Percentiles rank a stretch among this genome's conserved stretches.
Conservation (phyloP, 2,888 invertebrate species). For the Branchellion lobata region DNA sequence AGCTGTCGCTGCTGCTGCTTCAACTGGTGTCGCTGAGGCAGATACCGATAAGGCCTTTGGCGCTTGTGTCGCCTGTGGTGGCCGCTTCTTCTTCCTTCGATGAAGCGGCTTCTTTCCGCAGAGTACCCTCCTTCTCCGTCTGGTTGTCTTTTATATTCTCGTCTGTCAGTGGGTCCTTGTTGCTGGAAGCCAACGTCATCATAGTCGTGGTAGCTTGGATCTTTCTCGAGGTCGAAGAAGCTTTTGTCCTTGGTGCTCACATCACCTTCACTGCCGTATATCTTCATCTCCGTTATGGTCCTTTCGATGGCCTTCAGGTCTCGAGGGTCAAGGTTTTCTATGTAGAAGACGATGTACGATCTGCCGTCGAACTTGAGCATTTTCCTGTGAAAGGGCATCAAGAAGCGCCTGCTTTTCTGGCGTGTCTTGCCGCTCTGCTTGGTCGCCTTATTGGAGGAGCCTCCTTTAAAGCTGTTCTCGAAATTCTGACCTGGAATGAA, state of each 20-base stretch:
- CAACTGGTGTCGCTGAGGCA: not conserved
- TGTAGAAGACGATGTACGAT: constrained; percentile 55
- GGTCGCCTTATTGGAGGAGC: not conserved
- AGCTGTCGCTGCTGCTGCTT: not conserved
- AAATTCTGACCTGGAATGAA: too few relatives aligned
- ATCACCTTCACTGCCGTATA: not conserved
- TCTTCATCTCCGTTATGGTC: not conserved
- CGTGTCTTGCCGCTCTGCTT: not conserved
- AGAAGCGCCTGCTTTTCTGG: not conserved
- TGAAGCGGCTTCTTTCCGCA: too few relatives aligned
- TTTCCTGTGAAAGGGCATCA: constrained; percentile 28
- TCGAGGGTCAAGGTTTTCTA: constrained; percentile 39
- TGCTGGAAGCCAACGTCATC: not conserved
- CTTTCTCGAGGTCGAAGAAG: not conserved
- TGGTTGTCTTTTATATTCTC: too few relatives aligned
- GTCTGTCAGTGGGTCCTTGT: too few relatives aligned
- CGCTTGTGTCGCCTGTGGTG: not conserved
- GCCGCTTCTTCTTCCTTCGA: too few relatives aligned
- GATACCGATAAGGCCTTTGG: not conserved
- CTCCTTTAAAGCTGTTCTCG: not conserved
- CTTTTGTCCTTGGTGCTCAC: not conserved
- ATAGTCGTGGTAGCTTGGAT: not conserved
- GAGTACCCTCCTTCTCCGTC: too few relatives aligned
- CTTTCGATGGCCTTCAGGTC: constrained; percentile 6
- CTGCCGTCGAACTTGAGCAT: constrained; percentile 54